Percentiles rank a stretch among this genome's conserved stretches.
These are phyloP conservation scores for Aspidoscelis tigris DNA, from an alignment of 2,113 vertebrate species.

Conservation along the genomic window DNA sequence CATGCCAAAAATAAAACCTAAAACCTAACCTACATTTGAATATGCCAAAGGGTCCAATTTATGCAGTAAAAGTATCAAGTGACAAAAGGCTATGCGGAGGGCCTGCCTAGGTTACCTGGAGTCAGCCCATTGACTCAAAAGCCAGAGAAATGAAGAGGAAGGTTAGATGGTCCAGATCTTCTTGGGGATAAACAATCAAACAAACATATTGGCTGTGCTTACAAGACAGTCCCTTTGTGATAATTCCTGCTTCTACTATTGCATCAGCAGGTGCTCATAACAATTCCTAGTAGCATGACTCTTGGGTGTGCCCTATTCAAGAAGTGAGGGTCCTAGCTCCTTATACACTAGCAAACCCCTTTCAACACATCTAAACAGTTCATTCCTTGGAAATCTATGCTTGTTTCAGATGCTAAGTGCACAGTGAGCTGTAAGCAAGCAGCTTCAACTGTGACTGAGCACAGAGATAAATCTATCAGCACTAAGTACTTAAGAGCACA, in stretches of 20 bases:
- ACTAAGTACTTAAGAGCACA: conserved; percentile 8
- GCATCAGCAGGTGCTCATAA: background rate
- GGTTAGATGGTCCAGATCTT: too few relatives aligned
- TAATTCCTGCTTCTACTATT: background rate
- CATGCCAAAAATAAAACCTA: too few relatives aligned
- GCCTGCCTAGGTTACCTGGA: too few relatives aligned
- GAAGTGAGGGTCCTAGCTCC: background rate
- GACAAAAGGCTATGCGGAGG: too few relatives aligned
- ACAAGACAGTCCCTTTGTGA: background rate
- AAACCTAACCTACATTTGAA: too few relatives aligned
- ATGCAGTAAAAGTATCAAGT: too few relatives aligned
- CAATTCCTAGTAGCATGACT: background rate
- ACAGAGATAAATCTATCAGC: background rate
- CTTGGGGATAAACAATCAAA: too few relatives aligned
- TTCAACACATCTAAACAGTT: background rate
- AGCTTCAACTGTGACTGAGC: background rate
- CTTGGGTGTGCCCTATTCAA: too few relatives aligned
- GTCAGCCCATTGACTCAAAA: too few relatives aligned
- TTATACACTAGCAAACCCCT: background rate
- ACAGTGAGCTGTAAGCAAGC: background rate
- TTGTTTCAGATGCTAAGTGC: background rate
- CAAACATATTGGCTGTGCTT: too few relatives aligned
- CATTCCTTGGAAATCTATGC: background rate
- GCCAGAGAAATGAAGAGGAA: too few relatives aligned
- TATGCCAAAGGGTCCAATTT: too few relatives aligned